Percentiles rank a stretch among this genome's conserved stretches.
Conservation (phyloP, 2,888 invertebrate genomes). For the Napeogenes sylphis region DNA sequence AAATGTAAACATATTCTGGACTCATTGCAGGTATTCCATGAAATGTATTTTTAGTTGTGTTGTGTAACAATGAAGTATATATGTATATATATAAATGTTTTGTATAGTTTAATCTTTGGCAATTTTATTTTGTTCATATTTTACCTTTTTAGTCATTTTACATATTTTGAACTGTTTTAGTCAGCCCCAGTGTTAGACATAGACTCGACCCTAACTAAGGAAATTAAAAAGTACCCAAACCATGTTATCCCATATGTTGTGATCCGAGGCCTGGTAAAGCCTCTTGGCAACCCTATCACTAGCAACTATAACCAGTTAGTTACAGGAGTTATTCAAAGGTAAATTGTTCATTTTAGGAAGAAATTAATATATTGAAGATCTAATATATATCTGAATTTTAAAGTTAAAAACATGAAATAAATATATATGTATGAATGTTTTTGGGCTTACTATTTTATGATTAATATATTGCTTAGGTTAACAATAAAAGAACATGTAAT, state of each 20-base stretch:
- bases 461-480: conserved; percentile 54
- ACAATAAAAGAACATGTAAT: conserved; percentile 90
- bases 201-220: conserved; percentile 78
- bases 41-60: background rate
- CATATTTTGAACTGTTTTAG: conserved; percentile 56
- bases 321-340: conserved; percentile 87
- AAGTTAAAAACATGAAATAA: background rate
- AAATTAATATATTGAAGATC: background rate
- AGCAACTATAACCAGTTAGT: conserved; percentile 85
- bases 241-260: conserved; percentile 85
- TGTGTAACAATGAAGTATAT: background rate
- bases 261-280: conserved; percentile 85
- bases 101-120: too few relatives aligned
- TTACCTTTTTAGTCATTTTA: background rate
- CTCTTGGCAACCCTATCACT: conserved; percentile 85
- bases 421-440: background rate
- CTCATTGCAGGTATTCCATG: conserved; percentile 80
- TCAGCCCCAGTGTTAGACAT: conserved; percentile 83
- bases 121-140: background rate
- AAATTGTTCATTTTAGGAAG: conserved; percentile 4
- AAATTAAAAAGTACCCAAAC: conserved; percentile 80
- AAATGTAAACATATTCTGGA: conserved; percentile 84
- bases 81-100: background rate
- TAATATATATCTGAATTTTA: background rate
- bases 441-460: background rate